phyloP scores from a whole-genome alignment of 2,113 vertebrate species.

The Hippocampus mohnikei region DNA sequence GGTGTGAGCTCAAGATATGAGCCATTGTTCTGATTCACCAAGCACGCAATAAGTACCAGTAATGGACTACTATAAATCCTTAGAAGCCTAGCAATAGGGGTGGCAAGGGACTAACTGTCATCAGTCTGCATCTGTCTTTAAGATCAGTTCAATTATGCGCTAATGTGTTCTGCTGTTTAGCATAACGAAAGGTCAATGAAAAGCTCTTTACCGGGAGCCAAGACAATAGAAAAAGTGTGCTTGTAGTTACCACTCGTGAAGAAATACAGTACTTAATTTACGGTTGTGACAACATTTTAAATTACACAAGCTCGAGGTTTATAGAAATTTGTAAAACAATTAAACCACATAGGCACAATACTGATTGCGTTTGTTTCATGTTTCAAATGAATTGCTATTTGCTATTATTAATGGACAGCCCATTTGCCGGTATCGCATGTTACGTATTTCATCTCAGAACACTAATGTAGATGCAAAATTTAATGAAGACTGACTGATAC shows the following conservation, averaged over 20 bases:
- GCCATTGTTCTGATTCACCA: conserved; percentile 6
- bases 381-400: not conserved
- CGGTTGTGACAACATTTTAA: not conserved
- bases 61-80: conserved; percentile 38
- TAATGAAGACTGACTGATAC: no score
- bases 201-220: conserved; percentile 26
- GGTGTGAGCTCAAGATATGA: conserved; percentile 37
- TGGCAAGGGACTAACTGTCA: conserved; percentile 43
- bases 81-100: conserved; percentile 29
- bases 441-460: not conserved
- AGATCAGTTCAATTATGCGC: conserved; percentile 49
- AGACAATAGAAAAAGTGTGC: conserved; percentile 12
- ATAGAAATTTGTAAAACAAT: not conserved
- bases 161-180: conserved; percentile 32
- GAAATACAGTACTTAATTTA: not conserved
- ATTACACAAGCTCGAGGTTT: not conserved
- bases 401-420: not conserved
- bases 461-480: not conserved
- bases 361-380: not conserved
- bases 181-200: conserved; percentile 45
- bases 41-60: conserved; percentile 23
- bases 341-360: not conserved
- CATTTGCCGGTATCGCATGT: not conserved
- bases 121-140: conserved; percentile 35
- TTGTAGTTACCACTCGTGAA: not conserved